Percentiles rank a stretch among this genome's conserved stretches.
phyloP scores from a whole-genome alignment of 2,113 vertebrate genomes.

The Choloepus hoffmanni region DNA sequence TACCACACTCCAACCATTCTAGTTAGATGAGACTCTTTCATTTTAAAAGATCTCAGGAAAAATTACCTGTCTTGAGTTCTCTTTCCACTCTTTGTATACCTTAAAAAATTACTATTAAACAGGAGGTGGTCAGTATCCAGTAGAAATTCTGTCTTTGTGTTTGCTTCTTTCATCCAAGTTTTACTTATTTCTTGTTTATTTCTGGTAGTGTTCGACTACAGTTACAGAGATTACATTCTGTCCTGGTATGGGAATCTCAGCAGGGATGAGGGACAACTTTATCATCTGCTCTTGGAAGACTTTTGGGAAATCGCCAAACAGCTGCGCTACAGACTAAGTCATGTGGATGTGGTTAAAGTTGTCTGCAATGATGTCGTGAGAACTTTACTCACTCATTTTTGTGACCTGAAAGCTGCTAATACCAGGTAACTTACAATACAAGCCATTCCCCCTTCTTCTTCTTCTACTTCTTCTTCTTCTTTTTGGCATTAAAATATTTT shows the following conservation, averaged over 20 bases:
- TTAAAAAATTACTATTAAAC: not conserved
- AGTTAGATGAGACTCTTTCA: not conserved
- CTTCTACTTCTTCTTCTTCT: not conserved
- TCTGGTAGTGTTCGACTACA: conserved; percentile 95
- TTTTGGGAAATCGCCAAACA: conserved; percentile 96
- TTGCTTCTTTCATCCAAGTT: not conserved
- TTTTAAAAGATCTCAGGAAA: conserved; percentile 12
- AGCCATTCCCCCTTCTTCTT: not conserved
- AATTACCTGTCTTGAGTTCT: not conserved
- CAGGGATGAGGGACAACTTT: conserved; percentile 94
- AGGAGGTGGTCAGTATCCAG: not conserved
- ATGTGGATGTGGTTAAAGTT: conserved; percentile 95
- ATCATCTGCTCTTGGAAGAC: conserved; percentile 96
- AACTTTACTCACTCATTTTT: conserved; percentile 95
- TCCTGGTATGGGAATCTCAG: conserved; percentile 96
- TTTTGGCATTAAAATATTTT: not conserved
- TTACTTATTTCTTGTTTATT: conserved; percentile 73
- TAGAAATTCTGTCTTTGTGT: not conserved
- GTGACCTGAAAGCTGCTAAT: conserved; percentile 96
- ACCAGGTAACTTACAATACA: conserved; percentile 89
- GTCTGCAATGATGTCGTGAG: conserved; percentile 95
- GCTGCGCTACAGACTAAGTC: conserved; percentile 91
- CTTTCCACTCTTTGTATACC: not conserved
- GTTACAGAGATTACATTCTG: conserved; percentile 97
- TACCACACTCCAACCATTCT: not conserved